These are phyloP conservation scores for Dicroscelio sp. DNA, from an alignment of 2,888 invertebrate genomes.

Conservation along the genomic window DNA sequence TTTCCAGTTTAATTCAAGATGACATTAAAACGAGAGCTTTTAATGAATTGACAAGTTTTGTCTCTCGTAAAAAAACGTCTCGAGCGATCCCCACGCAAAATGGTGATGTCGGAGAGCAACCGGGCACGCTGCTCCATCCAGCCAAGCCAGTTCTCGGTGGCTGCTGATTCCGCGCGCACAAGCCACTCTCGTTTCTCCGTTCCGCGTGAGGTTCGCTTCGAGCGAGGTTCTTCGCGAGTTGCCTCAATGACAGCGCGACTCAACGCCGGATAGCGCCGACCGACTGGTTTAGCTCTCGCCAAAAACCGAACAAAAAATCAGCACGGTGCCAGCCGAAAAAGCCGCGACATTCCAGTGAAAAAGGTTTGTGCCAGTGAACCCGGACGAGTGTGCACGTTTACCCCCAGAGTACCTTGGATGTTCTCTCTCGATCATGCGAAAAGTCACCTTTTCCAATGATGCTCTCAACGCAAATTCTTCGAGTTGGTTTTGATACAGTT, in stretches of 20 bases:
- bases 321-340: not conserved
- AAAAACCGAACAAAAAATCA: slow-evolving; percentile 1
- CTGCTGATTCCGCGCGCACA: slow-evolving; percentile 52
- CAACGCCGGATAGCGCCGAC: slow-evolving; percentile 33
- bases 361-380: too few relatives aligned
- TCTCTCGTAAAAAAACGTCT: too few relatives aligned
- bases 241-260: slow-evolving; percentile 59
- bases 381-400: too few relatives aligned
- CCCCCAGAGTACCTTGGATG: too few relatives aligned
- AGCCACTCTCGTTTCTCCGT: slow-evolving; percentile 37
- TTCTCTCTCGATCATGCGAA: too few relatives aligned
- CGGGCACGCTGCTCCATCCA: slow-evolving; percentile 24
- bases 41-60: too few relatives aligned
- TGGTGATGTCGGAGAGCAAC: slow-evolving; percentile 10
- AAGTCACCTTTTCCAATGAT: too few relatives aligned
- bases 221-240: slow-evolving; percentile 30
- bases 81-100: slow-evolving; percentile 67
- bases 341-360: slow-evolving; percentile 22
- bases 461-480: too few relatives aligned
- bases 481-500: too few relatives aligned
- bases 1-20: too few relatives aligned
- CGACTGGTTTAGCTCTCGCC: not conserved
- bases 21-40: too few relatives aligned
- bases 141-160: slow-evolving; percentile 71
- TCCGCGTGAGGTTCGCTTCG: not conserved